Conservation (phyloP, 2,888 invertebrate species). For the Crocallis elinguaria region DNA sequence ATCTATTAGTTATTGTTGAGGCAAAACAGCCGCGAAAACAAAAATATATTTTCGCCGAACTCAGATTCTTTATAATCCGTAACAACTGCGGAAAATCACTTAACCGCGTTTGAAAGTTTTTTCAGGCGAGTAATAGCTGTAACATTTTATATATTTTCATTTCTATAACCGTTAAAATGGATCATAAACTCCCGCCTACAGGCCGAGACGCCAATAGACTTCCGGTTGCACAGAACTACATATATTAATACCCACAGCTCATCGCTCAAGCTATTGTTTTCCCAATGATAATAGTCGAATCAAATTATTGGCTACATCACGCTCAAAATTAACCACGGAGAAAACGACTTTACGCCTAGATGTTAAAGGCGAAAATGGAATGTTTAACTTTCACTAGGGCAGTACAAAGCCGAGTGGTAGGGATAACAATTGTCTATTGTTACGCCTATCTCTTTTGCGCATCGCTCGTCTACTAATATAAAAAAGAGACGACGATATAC, state of each 20-base stretch:
- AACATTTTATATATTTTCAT: slow-evolving; percentile 28
- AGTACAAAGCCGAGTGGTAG: slow-evolving; percentile 60
- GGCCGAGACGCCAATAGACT: slow-evolving; percentile 55
- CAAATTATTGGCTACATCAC: slow-evolving; percentile 75
- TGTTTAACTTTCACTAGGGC: slow-evolving; percentile 59
- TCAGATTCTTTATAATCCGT: slow-evolving; percentile 1
- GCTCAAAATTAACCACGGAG: slow-evolving; percentile 40
- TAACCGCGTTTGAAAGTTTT: slow-evolving; percentile 28
- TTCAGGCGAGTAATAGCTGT: slow-evolving; percentile 29
- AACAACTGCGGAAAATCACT: slow-evolving; percentile 13
- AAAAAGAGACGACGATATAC: slow-evolving; percentile 54
- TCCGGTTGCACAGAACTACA: slow-evolving; percentile 47
- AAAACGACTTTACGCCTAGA: slow-evolving; percentile 43
- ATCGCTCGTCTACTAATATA: slow-evolving; percentile 62
- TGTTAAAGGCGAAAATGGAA: slow-evolving; percentile 49
- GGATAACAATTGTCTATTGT: slow-evolving; percentile 85
- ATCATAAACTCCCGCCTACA: slow-evolving; percentile 48
- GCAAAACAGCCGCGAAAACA: background rate
- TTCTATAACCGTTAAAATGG: slow-evolving; percentile 24
- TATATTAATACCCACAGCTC: slow-evolving; percentile 64
- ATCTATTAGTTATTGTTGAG: no score
- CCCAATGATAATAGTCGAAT: slow-evolving; percentile 75
- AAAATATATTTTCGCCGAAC: slow-evolving; percentile 1
- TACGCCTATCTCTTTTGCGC: slow-evolving; percentile 79
- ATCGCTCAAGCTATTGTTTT: slow-evolving; percentile 72